A percentile compares a stretch with the other conserved stretches of the same genome.
These are phyloP conservation scores for Lacanobia oleracea DNA, from an alignment of 2,888 invertebrate species.

Conservation along the genomic window DNA sequence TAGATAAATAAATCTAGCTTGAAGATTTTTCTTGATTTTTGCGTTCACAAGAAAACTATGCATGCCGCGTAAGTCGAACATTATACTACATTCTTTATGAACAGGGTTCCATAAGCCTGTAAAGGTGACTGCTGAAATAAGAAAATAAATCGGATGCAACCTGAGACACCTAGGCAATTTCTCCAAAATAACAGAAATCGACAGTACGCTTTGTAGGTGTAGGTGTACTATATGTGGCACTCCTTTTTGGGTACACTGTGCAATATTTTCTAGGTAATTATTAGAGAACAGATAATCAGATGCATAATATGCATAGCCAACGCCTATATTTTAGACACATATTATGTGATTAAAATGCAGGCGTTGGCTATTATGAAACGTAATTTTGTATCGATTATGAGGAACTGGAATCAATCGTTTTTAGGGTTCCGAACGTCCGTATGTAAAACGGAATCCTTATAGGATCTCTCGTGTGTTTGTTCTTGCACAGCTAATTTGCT, in stretches of 20 bases:
- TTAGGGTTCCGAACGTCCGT: no score
- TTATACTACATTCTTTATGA: neutral
- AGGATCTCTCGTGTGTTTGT: no score
- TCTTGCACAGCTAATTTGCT: no score
- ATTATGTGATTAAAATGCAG: neutral
- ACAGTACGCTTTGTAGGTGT: conserved; percentile 28
- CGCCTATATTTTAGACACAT: no score
- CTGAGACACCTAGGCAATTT: neutral
- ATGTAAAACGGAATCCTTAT: no score
- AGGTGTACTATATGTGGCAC: no score
- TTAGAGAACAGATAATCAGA: neutral
- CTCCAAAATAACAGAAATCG: conserved; percentile 9
- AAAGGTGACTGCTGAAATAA: conserved; percentile 33
- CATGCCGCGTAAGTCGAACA: conserved; percentile 7
- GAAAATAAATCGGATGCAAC: neutral
- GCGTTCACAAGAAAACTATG: neutral
- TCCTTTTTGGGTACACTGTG: neutral
- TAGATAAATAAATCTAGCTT: conserved; percentile 15
- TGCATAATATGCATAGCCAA: neutral
- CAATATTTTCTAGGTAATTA: neutral
- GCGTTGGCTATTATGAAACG: neutral
- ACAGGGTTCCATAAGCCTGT: conserved; percentile 30
- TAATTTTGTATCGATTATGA: neutral
- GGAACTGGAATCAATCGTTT: no score
- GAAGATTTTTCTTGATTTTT: conserved; percentile 6